Percentiles rank a stretch among this genome's conserved stretches.
Evolutionary conservation across 2,888 invertebrate species (phyloP).

Genomic region (Pterostichus niger): DNA sequence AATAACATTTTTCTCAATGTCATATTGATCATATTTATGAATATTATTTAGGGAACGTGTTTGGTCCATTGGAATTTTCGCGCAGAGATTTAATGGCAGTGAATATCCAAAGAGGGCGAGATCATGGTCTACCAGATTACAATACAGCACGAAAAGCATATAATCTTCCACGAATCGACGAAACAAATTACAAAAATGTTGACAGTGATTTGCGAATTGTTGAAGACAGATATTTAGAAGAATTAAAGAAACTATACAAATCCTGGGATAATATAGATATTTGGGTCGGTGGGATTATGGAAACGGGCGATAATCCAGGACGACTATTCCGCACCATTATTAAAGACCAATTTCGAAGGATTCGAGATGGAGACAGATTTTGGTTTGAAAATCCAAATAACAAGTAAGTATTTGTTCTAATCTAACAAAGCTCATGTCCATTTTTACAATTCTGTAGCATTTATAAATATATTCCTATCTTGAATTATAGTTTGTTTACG

Average conservation of each 20-base stretch:
- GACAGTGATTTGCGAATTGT: slow-evolving; percentile 71
- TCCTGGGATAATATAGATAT: slow-evolving; percentile 78
- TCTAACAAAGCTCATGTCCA: background rate
- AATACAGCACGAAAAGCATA: slow-evolving; percentile 79
- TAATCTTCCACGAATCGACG: slow-evolving; percentile 73
- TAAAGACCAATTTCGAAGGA: slow-evolving; percentile 79
- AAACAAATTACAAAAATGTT: slow-evolving; percentile 68
- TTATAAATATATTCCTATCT: background rate
- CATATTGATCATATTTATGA: background rate
- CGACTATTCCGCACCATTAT: slow-evolving; percentile 79
- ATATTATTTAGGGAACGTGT: slow-evolving; percentile 74
- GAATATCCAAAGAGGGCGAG: slow-evolving; percentile 80
- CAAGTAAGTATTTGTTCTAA: slow-evolving; percentile 71
- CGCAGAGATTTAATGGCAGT: slow-evolving; percentile 81
- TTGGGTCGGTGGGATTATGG: slow-evolving; percentile 81
- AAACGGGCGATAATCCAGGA: slow-evolving; percentile 78
- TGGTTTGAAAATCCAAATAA: slow-evolving; percentile 80
- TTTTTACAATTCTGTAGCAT: no score
- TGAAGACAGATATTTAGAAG: slow-evolving; percentile 65
- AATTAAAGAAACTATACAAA: slow-evolving; percentile 74
- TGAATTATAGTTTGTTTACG: slow-evolving; percentile 77
- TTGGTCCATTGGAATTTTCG: slow-evolving; percentile 81
- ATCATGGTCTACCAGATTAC: slow-evolving; percentile 82
- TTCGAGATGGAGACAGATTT: slow-evolving; percentile 80
- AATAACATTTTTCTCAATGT: no score